phyloP scores from a whole-genome alignment of 2,888 invertebrate genomes.

The Acrocyrtus sp. region DNA sequence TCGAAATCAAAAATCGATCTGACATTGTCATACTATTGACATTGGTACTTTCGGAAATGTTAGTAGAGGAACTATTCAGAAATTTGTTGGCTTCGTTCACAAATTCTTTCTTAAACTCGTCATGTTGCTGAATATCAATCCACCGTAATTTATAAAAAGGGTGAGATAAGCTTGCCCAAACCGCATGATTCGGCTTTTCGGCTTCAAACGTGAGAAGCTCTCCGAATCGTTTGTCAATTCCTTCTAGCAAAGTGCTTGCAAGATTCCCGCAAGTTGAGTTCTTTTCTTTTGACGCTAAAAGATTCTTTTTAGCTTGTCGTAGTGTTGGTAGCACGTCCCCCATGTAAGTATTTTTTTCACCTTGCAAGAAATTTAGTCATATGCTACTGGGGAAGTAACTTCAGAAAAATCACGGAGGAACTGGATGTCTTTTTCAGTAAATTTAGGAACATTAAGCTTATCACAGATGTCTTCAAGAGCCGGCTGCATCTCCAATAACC shows the following conservation, averaged over 20 bases:
- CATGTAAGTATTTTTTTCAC: slow-evolving; percentile 7
- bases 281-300: not conserved
- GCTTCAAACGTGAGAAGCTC: not conserved
- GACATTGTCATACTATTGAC: not conserved
- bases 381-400: not conserved
- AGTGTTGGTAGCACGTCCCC: slow-evolving; percentile 1
- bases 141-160: slow-evolving; percentile 10
- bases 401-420: slow-evolving; percentile 4
- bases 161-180: not conserved
- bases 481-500: not conserved
- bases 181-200: not conserved
- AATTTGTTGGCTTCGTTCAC: not conserved
- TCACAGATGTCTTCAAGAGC: not conserved
- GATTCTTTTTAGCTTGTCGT: not conserved
- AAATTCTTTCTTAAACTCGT: not conserved
- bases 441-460: not conserved
- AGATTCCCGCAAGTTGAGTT: not conserved
- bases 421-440: not conserved
- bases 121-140: not conserved
- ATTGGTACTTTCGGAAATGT: not conserved
- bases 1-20: too few species aligned
- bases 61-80: too few species aligned
- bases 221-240: not conserved
- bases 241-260: not conserved
- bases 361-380: slow-evolving; percentile 16